phyloP scores from a whole-genome alignment of 1,140 invertebrate genomes.

The Drosophila sp. region DNA sequence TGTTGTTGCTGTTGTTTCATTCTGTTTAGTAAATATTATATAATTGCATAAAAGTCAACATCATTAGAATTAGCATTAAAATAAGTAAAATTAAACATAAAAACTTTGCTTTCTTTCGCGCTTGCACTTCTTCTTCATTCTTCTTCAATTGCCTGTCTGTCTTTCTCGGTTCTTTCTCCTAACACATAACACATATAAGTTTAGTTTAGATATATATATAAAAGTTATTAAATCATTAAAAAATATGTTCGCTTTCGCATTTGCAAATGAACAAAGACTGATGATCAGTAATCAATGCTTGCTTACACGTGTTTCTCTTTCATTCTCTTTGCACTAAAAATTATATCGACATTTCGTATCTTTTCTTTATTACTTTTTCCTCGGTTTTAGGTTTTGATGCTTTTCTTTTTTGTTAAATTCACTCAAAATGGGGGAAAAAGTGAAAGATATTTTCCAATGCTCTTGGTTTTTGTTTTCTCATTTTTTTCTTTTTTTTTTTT shows the following conservation, averaged over 20 bases:
- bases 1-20: slow-evolving; percentile 59
- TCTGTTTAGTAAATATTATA: slow-evolving; percentile 58
- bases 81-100: slow-evolving; percentile 69
- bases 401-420: slow-evolving; percentile 28
- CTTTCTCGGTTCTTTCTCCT: slow-evolving; percentile 21
- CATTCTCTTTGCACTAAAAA: slow-evolving; percentile 63
- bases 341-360: slow-evolving; percentile 70
- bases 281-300: slow-evolving; percentile 26
- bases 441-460: slow-evolving; percentile 1
- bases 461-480: background rate
- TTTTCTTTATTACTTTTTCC: slow-evolving; percentile 39
- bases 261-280: slow-evolving; percentile 55
- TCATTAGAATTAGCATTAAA: slow-evolving; percentile 58
- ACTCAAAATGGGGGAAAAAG: slow-evolving; percentile 17
- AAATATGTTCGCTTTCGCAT: slow-evolving; percentile 46
- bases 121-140: slow-evolving; percentile 17
- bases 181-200: slow-evolving; percentile 5
- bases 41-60: slow-evolving; percentile 79
- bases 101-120: slow-evolving; percentile 48
- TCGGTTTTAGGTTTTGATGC: slow-evolving; percentile 25
- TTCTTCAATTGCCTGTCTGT: slow-evolving; percentile 1
- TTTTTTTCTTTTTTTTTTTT: background rate
- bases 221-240: slow-evolving; percentile 62
- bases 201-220: slow-evolving; percentile 38
- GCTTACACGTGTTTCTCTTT: slow-evolving; percentile 26